Evolutionary conservation across 2,888 invertebrate genomes (phyloP).

Genomic region (Pseudoips prasinana): DNA sequence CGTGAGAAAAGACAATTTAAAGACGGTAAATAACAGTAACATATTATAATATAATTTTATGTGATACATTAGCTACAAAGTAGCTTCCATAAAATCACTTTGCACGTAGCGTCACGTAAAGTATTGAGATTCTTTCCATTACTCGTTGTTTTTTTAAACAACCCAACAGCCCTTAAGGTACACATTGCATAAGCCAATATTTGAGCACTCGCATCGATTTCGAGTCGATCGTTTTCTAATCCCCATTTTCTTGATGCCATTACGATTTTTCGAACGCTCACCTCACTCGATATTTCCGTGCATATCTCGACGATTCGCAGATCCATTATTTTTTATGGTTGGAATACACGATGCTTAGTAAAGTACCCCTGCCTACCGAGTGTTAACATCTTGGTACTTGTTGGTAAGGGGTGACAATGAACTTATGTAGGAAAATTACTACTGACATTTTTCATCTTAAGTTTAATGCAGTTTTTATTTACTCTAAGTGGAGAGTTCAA

Average conservation of each 20-base stretch:
- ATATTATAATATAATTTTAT: no score
- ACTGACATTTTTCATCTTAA: no score
- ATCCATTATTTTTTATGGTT: constrained; percentile 81
- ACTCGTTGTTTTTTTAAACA: constrained; percentile 33
- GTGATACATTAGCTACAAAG: no score
- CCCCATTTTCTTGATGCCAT: constrained; percentile 78
- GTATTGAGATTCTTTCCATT: constrained; percentile 28
- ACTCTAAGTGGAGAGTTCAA: no score
- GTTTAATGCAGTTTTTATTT: no score
- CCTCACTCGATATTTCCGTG: constrained; percentile 79
- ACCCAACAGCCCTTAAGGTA: constrained; percentile 32
- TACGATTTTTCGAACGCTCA: constrained; percentile 78
- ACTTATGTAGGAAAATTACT: constrained; percentile 20
- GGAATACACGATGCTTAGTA: constrained; percentile 74
- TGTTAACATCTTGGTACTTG: constrained; percentile 54
- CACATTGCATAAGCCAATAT: constrained; percentile 46
- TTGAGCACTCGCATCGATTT: constrained; percentile 69
- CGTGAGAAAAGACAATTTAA: no score
- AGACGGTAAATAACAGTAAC: no score
- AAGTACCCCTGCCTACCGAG: constrained; percentile 61
- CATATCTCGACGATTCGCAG: constrained; percentile 80
- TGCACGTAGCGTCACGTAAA: constrained; percentile 4
- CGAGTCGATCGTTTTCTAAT: constrained; percentile 78
- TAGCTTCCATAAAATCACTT: background rate
- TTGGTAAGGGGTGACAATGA: constrained; percentile 52